A percentile compares a stretch with the other conserved stretches of the same genome.
These are phyloP conservation scores for Byasa hedistus DNA, from an alignment of 2,888 invertebrate genomes.

Conservation along the genomic window DNA sequence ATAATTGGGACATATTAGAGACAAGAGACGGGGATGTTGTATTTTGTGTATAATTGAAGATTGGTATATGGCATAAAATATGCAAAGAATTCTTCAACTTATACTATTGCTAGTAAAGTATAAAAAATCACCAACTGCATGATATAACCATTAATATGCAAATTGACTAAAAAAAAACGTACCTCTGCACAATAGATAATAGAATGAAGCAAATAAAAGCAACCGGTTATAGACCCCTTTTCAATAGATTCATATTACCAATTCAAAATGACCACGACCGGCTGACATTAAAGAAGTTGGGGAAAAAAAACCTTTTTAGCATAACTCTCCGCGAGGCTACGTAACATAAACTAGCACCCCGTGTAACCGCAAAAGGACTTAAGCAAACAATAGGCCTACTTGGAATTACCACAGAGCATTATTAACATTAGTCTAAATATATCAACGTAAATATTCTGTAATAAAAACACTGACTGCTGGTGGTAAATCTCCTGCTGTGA, in stretches of 20 bases:
- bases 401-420: constrained; percentile 33
- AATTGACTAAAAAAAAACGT: constrained; percentile 1
- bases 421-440: not conserved
- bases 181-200: constrained; percentile 14
- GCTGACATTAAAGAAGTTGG: constrained; percentile 22
- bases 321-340: constrained; percentile 47
- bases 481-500: too few relatives aligned
- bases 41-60: not conserved
- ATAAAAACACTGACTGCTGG: too few relatives aligned
- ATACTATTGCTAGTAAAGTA: too few relatives aligned
- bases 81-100: too few relatives aligned
- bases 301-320: constrained; percentile 48
- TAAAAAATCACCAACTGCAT: too few relatives aligned
- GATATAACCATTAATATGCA: constrained; percentile 6
- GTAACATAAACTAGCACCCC: constrained; percentile 57
- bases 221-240: constrained; percentile 14
- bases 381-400: constrained; percentile 42
- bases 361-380: constrained; percentile 50
- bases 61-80: too few relatives aligned
- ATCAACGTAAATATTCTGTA: not conserved
- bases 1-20: constrained; percentile 9
- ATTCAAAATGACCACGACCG: not conserved
- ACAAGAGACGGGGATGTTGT: not conserved
- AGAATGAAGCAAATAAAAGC: constrained; percentile 6
- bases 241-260: constrained; percentile 20